Base-by-base conservation (phyloP, 1,140 invertebrate species). In the Drosophila ogumai region DNA sequence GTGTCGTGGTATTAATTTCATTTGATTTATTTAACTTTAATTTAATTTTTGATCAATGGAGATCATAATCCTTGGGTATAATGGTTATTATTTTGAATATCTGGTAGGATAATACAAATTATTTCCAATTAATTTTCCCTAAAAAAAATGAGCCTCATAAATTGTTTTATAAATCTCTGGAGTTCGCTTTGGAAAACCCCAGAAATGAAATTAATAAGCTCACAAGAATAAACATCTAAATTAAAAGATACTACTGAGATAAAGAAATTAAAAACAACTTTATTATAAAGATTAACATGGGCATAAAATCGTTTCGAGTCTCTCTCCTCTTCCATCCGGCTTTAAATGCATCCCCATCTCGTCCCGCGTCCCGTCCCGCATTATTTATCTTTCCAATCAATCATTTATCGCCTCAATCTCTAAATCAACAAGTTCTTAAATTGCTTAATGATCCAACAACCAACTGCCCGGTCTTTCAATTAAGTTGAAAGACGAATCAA, bases 391-490 rank as follows among this genome's bases (percentile, higher is more conserved):
- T 44, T 38, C 32, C 22, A 69, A 69, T 69, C 40, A 67, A 69
- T 69, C 63, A 69, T 69, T 69, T 67, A 67, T 46, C 65, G 66
- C 63, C 63, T 44, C 38, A 52, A 67, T 52, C 66, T 54, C 46
- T 19, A 66, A 66, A 69, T 69, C 66, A 69, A 69, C 66, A 69
- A 69, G 66, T 69, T 69, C 66, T 55, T 69, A 69, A 69, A 69
- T 69, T 69, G 63, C 66, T 69, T 69, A 69, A 69, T 69, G 66
- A 69, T 55, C 49, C 49, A 50, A 50, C 63, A 54, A 15, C 32
- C 40, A 28, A 55, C 66, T 68, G 66, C 66, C 47, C 66, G 52
- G 36, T 40, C 66, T 69, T 69, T 69, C 63, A 69, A 69, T 69
- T 69, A 69, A 69, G 47, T 44, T 31, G 63, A 68, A 67, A 69